Percentiles rank a stretch among this genome's conserved stretches.
Evolutionary conservation across 2,113 vertebrate genomes (phyloP).

Genomic region (Talpa occidentalis): DNA sequence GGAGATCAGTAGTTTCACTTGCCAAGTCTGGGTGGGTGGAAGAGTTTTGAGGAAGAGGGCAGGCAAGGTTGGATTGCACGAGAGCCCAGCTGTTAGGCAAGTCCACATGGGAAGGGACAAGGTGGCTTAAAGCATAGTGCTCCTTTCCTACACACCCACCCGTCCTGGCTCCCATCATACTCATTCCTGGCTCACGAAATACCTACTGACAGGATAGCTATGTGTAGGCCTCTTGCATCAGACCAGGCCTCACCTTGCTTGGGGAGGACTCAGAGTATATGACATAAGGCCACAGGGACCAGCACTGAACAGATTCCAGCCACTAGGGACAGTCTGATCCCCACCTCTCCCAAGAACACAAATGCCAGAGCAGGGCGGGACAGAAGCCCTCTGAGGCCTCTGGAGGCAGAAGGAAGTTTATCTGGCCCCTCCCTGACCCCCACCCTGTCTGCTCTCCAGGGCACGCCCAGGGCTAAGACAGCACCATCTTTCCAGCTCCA

Average conservation of each 20-base stretch:
- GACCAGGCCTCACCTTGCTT: not conserved
- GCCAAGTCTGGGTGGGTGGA: not conserved
- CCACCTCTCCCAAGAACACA: not conserved
- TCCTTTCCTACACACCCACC: not conserved
- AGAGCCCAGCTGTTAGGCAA: not conserved
- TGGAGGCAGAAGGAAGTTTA: not conserved
- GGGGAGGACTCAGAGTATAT: not conserved
- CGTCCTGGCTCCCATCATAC: rapidly evolving
- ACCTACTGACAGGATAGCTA: not conserved
- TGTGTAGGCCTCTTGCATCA: not conserved
- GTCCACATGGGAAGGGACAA: not conserved
- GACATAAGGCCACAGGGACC: not conserved
- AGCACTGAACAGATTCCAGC: not conserved
- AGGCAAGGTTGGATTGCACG: not conserved
- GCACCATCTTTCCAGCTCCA: not conserved
- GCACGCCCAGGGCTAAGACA: not conserved
- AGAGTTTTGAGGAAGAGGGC: not conserved
- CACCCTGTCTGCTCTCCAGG: not conserved
- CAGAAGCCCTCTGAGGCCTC: not conserved
- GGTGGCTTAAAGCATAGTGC: not conserved
- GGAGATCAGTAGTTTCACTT: not conserved
- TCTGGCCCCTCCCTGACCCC: not conserved
- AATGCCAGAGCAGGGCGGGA: not conserved
- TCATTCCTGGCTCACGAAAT: not conserved
- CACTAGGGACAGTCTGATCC: not conserved